Base-by-base conservation (phyloP, 1,140 invertebrate genomes). In the Phenacoccus solenopsis region DNA sequence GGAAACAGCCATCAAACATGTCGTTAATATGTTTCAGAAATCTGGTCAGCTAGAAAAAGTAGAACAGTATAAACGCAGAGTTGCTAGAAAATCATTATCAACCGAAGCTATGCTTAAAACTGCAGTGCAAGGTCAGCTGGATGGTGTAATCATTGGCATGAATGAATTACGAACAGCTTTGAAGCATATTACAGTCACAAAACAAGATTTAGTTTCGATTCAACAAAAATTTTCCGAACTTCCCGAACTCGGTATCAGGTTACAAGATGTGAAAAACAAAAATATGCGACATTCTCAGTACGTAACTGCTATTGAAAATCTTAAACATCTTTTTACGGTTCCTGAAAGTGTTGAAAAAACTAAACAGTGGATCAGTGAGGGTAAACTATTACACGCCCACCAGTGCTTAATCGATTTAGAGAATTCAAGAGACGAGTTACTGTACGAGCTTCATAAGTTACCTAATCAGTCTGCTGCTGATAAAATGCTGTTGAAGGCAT, bases 251-350 rank as follows among this genome's bases (percentile, higher is more conserved):
- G 89, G 88, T 57, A 83, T 87, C 12, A 90, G 88, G 38, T 78
- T 99, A 9, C 88, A 90, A 76, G 84, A 88, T 64, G 90, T 98
- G 0, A 84, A 93, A 35, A 90, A 93, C 72, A 96, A 98, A 80
- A 97, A 97, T 78, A 90, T 90, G 72, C 85, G 88, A 21, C 94
- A 98, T 80, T 93, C 91, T 0, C 90, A 99, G 79, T 96, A 98
- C 79, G 93, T 93, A 0, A 96, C 96, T 12, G 96, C 96, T 1
- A 95, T 96, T 83, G 96, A 98, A 77, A 98, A 98, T 79, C 81
- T 99, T 4, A 98, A 97, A 78, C 94, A 98, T 76, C 96, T 99
- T 70, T 98, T 98, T 75, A 98, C 94, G 59, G 94, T 99, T 0
- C 94, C 94, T 12, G 94, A 97, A 77, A 97, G 91, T 81, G 92